Base-by-base conservation (phyloP, 2,888 invertebrate species). In the Sarcophaga carnaria region DNA sequence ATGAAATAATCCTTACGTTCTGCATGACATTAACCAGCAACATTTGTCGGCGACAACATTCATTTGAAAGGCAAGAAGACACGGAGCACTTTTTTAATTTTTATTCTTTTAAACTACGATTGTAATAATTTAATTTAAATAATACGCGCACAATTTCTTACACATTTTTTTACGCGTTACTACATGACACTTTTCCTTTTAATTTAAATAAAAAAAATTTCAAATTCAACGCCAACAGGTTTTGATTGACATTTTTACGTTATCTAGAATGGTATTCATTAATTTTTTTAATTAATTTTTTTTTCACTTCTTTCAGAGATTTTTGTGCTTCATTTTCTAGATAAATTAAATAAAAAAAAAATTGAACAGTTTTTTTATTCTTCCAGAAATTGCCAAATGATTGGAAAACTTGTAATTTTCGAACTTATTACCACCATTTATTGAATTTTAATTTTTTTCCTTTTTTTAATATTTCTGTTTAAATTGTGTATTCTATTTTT, bases 241-340 rank as follows among this genome's bases (percentile, higher is more conserved):
- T 67, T 83, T 83, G 72, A 72, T 83, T 83, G 83, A 83, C 72
- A 78, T 67, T 83, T 74, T 70, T 67, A 78, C 62, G 67, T 75
- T 75, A 69, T 75, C 62, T 37, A 60, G 22, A 27, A 62, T 27
- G 49, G n/a, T 47, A 59, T 74, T 27, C 62, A 49, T 67, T 17
- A 37, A 17, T 54, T 74, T 45, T 17, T 59, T 59, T 59, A n/a
- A n/a, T 20, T 20, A 20, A 10, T 20, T 1, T 14, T 47, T 64
- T 64, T 64, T 64, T 12, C 2, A 27, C 20, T 64, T 25, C 14
- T 64, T 27, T 54, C 11, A n/a, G 22, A 63, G 12, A 22, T 20
- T 49, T 66, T 60, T 74, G 27, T 27, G 5, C 27, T 6, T 27
- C 6, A 27, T 27, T 27, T 27, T 6, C 6, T 27, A 6, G 4